Evolutionary conservation across 2,113 vertebrate species (phyloP).

Genomic region (Recurvirostra avosetta): DNA sequence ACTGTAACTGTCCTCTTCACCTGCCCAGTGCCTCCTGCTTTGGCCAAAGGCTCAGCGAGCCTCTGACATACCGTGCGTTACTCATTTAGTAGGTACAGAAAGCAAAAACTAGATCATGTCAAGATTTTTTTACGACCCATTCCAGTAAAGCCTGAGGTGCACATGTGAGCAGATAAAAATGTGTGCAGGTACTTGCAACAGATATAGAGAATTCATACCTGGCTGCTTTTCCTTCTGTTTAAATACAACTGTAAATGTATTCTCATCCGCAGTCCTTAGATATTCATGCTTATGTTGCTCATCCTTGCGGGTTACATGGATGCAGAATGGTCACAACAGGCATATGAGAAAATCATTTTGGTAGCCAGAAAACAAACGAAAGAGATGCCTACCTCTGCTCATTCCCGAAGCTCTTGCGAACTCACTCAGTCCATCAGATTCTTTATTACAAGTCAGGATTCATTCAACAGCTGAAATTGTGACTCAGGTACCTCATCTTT

Average conservation of each 20-base stretch:
- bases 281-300: not conserved
- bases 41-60: not conserved
- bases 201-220: not conserved
- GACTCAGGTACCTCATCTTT: not conserved
- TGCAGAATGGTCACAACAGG: not conserved
- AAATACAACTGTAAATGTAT: not conserved
- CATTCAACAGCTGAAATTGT: not conserved
- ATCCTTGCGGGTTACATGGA: not conserved
- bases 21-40: not conserved
- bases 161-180: not conserved
- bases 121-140: not conserved
- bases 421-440: not conserved
- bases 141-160: not conserved
- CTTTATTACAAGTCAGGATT: not conserved
- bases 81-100: not conserved
- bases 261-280: not conserved
- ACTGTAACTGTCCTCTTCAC: not conserved
- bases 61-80: fast-evolving
- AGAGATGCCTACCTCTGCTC: not conserved
- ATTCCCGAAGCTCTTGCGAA: not conserved
- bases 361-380: not conserved
- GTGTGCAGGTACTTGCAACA: not conserved
- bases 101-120: not conserved
- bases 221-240: not conserved
- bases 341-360: not conserved